Evolutionary conservation across 2,888 invertebrate genomes (phyloP), one percentile per base, ranked within the genome.

Genomic region (Gortyna flavago): DNA sequence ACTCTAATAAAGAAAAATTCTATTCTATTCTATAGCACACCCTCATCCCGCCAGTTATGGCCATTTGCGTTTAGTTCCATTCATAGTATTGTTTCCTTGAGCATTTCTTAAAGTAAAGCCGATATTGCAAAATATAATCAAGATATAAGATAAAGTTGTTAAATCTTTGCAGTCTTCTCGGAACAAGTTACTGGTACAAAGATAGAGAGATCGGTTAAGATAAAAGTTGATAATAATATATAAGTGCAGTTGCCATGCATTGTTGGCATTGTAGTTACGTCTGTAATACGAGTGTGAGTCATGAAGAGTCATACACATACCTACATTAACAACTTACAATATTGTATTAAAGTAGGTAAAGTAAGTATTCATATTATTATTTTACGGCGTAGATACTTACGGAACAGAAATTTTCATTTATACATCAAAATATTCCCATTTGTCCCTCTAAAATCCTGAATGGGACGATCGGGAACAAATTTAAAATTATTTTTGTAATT

Each of bases 71-170:
- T 64, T 18, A 48, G 25, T 38, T 32, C 6, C 25, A 16, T 44
- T 29, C 4, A 32, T 25, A 32, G 16, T 35, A 64, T 32, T 7
- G 32, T 66, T 51, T 59, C 59, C 57, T 66, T 81, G 66, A 74
- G 35, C 7, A 81, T 44, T 38, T 57, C 54, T 44, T 21, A 51
- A 59, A 44, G 54, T 48, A 72, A 32, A 64, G 18, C 48, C 29
- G 62, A 70, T 75, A 77, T 44, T 61, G 54, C 75, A 80, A 72
- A 48, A 75, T 70, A 78, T 78, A 66, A 66, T 67, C 68, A 72
- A 71, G 84, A 85, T 80, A 85, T 80, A 32, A 84, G 81, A 86
- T 81, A 86, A 57, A 62, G 62, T 51, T n/a, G 65, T 70, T 59
- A 72, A 86, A 85, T 86, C 80, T 74, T 69, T 65, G 29, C 70